Percentiles rank a stretch among this genome's conserved stretches.
Evolutionary conservation across 2,888 invertebrate genomes (phyloP).

Genomic region (Molorchus minor): DNA sequence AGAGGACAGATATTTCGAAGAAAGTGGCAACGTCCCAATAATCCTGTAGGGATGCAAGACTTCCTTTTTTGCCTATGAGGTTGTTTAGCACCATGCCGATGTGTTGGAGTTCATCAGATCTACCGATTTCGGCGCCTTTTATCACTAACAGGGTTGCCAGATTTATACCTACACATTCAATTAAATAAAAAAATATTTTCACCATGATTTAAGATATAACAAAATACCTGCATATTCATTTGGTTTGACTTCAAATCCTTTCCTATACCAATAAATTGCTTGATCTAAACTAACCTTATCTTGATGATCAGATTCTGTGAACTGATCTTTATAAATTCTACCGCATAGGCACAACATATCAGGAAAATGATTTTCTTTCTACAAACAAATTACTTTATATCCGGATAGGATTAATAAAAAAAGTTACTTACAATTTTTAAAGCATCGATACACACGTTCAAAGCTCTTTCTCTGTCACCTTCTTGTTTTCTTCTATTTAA

Average conservation of each 20-base stretch:
- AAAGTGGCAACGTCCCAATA: slow-evolving; percentile 99
- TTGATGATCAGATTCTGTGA: slow-evolving; percentile 93
- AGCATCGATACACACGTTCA: slow-evolving; percentile 90
- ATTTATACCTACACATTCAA: slow-evolving; percentile 76
- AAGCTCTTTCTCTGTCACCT: slow-evolving; percentile 94
- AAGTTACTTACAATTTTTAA: slow-evolving; percentile 69
- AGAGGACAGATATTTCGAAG: slow-evolving; percentile 97
- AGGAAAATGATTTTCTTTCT: slow-evolving; percentile 94
- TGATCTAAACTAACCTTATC: slow-evolving; percentile 88
- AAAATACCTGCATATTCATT: slow-evolving; percentile 93
- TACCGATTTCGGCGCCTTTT: slow-evolving; percentile 93
- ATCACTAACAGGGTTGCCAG: slow-evolving; percentile 96
- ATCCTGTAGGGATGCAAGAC: slow-evolving; percentile 88
- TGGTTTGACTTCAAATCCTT: slow-evolving; percentile 97
- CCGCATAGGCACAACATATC: slow-evolving; percentile 98
- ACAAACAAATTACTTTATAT: slow-evolving; percentile 30
- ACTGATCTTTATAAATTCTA: slow-evolving; percentile 96
- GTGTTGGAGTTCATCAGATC: slow-evolving; percentile 89
- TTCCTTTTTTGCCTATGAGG: slow-evolving; percentile 97
- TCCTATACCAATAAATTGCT: slow-evolving; percentile 97
- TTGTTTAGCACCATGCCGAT: slow-evolving; percentile 96
- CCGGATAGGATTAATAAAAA: not conserved
- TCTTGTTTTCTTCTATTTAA: slow-evolving; percentile 92
- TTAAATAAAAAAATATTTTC: slow-evolving; percentile 12
- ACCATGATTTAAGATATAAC: not conserved